Conservation (phyloP, 2,113 vertebrate species). For the Sander lucioperca region DNA sequence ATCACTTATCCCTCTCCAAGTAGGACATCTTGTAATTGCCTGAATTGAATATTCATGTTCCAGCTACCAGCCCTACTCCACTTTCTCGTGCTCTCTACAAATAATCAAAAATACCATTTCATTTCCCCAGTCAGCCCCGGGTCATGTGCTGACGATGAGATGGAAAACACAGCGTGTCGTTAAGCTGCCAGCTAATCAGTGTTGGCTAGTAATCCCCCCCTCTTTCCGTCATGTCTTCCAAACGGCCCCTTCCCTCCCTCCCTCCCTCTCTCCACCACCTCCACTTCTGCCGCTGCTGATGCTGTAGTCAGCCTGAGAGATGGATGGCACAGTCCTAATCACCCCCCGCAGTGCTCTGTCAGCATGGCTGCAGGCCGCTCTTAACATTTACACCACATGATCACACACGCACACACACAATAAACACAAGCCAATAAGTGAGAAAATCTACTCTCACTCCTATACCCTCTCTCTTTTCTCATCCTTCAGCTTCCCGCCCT, state of each 20-base stretch:
- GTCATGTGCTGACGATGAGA: conserved; percentile 71
- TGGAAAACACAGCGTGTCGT: conserved; percentile 80
- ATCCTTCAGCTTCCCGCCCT: conserved; percentile 2
- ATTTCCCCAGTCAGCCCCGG: conserved; percentile 74
- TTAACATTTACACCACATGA: conserved; percentile 78
- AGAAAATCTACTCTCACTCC: conserved; percentile 39
- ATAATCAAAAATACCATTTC: conserved; percentile 75
- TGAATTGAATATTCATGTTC: conserved; percentile 71
- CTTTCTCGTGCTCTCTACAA: conserved; percentile 48
- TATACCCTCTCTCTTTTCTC: conserved; percentile 3
- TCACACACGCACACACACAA: conserved; percentile 42
- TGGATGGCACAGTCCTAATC: conserved; percentile 77
- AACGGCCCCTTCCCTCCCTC: conserved; percentile 40
- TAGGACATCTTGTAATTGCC: conserved; percentile 73
- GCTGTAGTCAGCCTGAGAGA: conserved; percentile 60
- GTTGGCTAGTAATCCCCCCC: conserved; percentile 65
- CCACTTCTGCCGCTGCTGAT: conserved; percentile 6
- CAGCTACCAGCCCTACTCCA: conserved; percentile 50
- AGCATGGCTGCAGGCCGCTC: conserved; percentile 75
- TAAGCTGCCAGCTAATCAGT: conserved; percentile 80
- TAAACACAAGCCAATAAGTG: conserved; percentile 64
- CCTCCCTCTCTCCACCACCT: not conserved
- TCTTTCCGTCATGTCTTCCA: conserved; percentile 44
- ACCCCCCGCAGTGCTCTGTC: conserved; percentile 75
- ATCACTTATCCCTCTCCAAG: conserved; percentile 58